Percentiles rank a stretch among this genome's conserved stretches.
Conservation (phyloP, 2,888 invertebrate species). For the Caenorhabditis zanzibari region DNA sequence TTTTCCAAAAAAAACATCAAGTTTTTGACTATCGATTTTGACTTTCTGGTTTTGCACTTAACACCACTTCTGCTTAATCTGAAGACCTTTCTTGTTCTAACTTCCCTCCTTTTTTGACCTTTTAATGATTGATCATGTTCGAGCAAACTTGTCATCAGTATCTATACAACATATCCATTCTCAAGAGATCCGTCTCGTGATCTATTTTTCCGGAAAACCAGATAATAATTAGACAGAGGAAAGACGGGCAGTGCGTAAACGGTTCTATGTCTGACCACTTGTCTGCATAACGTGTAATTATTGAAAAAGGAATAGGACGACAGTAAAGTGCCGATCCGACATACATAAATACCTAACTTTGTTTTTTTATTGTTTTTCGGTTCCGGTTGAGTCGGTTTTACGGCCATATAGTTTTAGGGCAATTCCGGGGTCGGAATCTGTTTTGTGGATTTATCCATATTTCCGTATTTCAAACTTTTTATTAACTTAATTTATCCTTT, state of each 20-base stretch:
- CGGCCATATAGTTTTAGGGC: slow-evolving; percentile 32
- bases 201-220: slow-evolving; percentile 49
- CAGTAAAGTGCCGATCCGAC: slow-evolving; percentile 11
- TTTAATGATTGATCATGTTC: slow-evolving; percentile 9
- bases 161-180: slow-evolving; percentile 21
- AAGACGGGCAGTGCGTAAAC: slow-evolving; percentile 22
- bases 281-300: slow-evolving; percentile 54
- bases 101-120: neutral
- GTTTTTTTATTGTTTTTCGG: slow-evolving; percentile 53
- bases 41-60: neutral
- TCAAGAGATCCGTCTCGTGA: slow-evolving; percentile 17
- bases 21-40: slow-evolving; percentile 18
- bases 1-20: slow-evolving; percentile 22
- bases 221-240: slow-evolving; percentile 43
- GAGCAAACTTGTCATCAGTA: slow-evolving; percentile 5
- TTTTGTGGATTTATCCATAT: slow-evolving; percentile 5
- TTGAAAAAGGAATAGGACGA: slow-evolving; percentile 23
- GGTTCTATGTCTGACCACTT: slow-evolving; percentile 49
- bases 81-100: neutral
- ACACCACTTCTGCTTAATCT: neutral
- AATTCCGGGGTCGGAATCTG: slow-evolving; percentile 14
- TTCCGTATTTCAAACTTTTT: neutral
- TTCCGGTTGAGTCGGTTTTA: slow-evolving; percentile 49
- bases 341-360: slow-evolving; percentile 52
- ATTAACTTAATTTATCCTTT: no score